Evolutionary conservation across 1,140 invertebrate genomes (phyloP), one percentile per base, ranked within the genome.

Genomic region (Drosophila pachea): DNA sequence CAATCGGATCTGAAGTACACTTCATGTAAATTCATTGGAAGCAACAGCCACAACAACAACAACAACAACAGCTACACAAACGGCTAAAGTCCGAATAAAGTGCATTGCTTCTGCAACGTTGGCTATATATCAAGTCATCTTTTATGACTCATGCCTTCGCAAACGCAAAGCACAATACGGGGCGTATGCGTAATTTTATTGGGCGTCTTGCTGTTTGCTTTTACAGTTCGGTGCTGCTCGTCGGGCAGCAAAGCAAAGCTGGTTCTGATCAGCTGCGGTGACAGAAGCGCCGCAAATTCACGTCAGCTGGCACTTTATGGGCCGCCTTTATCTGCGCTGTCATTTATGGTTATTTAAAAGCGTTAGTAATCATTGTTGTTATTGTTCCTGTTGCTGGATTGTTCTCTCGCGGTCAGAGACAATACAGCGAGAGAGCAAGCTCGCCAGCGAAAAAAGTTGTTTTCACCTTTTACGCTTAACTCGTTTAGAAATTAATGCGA

Each of bases 401-500:
- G 52, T 49, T 59, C 31, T 66, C 14, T 58, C 42, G 47, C 52
- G 59, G 53, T n/a, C 22, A 22, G 22, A 22, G 22, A 22, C 22
- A 3, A 22, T 3, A 1, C 22, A 1, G 22, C 22, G 22, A 22
- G 22, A 22, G 22, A 3, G 3, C 1, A 22, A 22, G 1, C 22
- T 22, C 1, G 22, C 22, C 32, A 62, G 52, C 16, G 56, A 68
- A 59, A 31, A 62, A 68, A 59, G 48, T 64, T 68, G 67, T 70
- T 76, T 74, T 74, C 58, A 64, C 53, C 67, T 69, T 83, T 76
- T 74, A 29, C 52, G 67, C 62, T 50, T 32, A 63, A 75, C 72
- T 64, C 68, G 72, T 78, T 83, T 83, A 64, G 68, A 74, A 75
- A 72, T 83, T 72, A 81, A 69, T 77, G 76, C 68, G 76, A 86